Conservation (phyloP, 2,888 invertebrate species). For the Drosophila helvetica region DNA sequence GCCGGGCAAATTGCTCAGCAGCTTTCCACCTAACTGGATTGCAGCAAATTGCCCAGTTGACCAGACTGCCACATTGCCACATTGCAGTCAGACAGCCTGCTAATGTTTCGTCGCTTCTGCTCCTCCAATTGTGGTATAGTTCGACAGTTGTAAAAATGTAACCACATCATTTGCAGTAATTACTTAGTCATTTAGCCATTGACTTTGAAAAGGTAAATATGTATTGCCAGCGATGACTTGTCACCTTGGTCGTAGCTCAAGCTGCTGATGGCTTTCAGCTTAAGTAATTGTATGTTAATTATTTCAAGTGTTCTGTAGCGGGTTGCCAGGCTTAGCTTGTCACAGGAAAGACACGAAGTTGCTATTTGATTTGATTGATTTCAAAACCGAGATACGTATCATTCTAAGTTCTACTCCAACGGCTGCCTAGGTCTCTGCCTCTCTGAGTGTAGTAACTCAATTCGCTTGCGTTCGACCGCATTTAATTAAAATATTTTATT, state of each 20-base stretch:
- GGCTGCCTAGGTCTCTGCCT: not conserved
- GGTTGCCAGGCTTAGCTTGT: conserved; percentile 7
- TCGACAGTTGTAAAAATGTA: conserved; percentile 41
- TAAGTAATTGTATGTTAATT: conserved; percentile 28
- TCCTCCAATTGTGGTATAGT: conserved; percentile 5
- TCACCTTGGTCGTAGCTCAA: not conserved
- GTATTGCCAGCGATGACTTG: conserved; percentile 26
- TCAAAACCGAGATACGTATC: not conserved
- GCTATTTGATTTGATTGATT: not conserved
- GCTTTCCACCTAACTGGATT: conserved; percentile 45
- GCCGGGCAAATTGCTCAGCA: conserved; percentile 66
- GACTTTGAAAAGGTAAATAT: conserved; percentile 60
- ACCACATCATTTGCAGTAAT: conserved; percentile 69
- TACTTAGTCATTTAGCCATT: conserved; percentile 70
- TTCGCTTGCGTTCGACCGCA: conserved; percentile 10
- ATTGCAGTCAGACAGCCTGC: conserved; percentile 39
- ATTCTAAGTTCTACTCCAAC: not conserved
- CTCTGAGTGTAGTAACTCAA: conserved; percentile 21
- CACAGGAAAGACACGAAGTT: not conserved
- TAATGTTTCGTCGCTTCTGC: conserved; percentile 26
- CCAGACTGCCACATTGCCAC: conserved; percentile 15
- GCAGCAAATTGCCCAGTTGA: conserved; percentile 45
- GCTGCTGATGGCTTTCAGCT: conserved; percentile 11
- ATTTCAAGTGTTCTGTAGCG: no score
- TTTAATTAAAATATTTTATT: conserved; percentile 46